A percentile compares a stretch with the other conserved stretches of the same genome.
phyloP scores from a whole-genome alignment of 2,888 invertebrate species.

The Lamellibrachia satsuma region DNA sequence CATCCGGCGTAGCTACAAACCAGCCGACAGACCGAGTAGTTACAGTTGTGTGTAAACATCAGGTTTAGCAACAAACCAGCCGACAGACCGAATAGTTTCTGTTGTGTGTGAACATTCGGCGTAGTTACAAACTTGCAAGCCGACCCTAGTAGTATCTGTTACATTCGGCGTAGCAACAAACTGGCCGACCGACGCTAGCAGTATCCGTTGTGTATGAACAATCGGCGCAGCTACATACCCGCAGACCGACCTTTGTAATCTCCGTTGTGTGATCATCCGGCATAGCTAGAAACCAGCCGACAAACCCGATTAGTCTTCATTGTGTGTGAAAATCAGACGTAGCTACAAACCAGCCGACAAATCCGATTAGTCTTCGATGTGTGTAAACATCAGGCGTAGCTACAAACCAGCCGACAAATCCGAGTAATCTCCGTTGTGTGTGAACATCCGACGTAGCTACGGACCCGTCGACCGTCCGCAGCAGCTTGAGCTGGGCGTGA shows the following conservation, averaged over 20 bases:
- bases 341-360: no score
- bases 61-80: neutral
- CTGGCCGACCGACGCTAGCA: neutral
- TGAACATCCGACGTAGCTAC: neutral
- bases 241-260: no score
- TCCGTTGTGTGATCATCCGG: no score
- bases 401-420: neutral
- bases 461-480: neutral
- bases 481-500: neutral
- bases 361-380: no score
- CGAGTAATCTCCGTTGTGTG: neutral
- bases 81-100: neutral
- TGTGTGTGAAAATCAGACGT: no score
- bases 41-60: neutral
- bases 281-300: no score
- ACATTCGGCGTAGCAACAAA: no score
- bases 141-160: neutral
- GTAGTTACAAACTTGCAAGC: neutral
- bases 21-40: no score
- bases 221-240: slow-evolving; percentile 26
- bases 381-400: neutral
- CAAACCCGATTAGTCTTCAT: no score
- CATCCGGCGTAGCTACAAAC: no score
- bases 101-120: neutral
- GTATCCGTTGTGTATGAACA: slow-evolving; percentile 18